Conservation (phyloP, 2,888 invertebrate species). For the Drosophila infuscata region DNA sequence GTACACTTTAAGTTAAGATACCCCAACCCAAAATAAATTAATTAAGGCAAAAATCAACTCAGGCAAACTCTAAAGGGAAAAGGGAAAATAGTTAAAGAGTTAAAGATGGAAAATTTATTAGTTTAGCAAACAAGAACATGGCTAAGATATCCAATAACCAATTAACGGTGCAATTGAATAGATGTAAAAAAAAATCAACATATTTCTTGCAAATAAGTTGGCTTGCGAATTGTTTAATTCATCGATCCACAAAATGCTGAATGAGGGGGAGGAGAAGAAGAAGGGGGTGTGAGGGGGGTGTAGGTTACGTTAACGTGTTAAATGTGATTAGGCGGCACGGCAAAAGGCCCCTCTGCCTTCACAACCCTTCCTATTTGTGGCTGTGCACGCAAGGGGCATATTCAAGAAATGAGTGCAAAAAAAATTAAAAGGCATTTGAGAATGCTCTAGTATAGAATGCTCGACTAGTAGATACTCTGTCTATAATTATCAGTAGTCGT, state of each 20-base stretch:
- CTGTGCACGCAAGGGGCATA: constrained; percentile 67
- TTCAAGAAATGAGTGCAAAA: constrained; percentile 56
- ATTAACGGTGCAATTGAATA: background rate
- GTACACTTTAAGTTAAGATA: constrained; percentile 12
- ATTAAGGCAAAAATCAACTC: constrained; percentile 7
- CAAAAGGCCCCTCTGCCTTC: constrained; percentile 10
- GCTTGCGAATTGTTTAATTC: constrained; percentile 1
- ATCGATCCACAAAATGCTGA: constrained; percentile 33
- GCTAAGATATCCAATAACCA: constrained; percentile 1
- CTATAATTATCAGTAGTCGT: background rate
- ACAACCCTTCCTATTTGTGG: background rate
- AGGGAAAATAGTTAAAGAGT: background rate
- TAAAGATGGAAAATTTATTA: no score
- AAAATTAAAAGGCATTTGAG: background rate
- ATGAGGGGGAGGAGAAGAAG: no score
- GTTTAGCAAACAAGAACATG: no score
- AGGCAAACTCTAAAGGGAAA: background rate
- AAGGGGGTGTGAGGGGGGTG: background rate
- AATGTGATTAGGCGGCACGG: constrained; percentile 60
- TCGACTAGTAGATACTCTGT: background rate
- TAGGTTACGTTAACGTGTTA: constrained; percentile 68
- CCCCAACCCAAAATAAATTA: background rate
- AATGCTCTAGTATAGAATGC: background rate
- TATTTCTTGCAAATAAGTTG: background rate
- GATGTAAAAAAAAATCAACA: background rate